These are phyloP conservation scores for Triops cancriformis DNA, from an alignment of 1,140 invertebrate species.

Conservation along the genomic window DNA sequence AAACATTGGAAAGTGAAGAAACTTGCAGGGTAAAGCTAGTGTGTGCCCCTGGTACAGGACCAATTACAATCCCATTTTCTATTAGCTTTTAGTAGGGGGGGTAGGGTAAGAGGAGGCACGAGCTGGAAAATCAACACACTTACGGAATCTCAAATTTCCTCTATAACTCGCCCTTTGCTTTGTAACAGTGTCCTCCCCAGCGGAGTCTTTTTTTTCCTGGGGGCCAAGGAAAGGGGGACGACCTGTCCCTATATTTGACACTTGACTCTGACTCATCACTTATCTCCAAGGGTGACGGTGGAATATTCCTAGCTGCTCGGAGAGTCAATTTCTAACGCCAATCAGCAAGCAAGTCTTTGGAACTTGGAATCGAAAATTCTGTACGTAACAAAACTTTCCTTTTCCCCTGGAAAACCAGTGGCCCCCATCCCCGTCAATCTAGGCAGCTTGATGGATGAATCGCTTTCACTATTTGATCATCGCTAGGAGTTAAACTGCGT, in stretches of 20 bases:
- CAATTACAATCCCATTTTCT: constrained; percentile 8
- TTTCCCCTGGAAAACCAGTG: neutral
- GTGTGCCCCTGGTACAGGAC: neutral
- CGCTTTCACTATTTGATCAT: neutral
- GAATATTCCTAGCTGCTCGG: neutral
- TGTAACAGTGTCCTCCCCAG: neutral
- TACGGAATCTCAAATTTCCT: constrained; percentile 7
- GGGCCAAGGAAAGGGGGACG: neutral
- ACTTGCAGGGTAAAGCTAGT: neutral
- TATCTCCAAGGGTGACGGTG: neutral
- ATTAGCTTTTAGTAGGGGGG: constrained; percentile 1
- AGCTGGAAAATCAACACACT: constrained; percentile 4
- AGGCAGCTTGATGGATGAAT: constrained; percentile 10
- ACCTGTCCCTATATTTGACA: constrained; percentile 1
- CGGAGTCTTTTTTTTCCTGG: neutral
- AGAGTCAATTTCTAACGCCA: neutral
- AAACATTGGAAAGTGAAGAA: neutral
- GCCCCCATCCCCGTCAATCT: neutral
- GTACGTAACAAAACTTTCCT: constrained; percentile 9
- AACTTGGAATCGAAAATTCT: neutral
- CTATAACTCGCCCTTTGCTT: constrained; percentile 6
- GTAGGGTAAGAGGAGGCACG: neutral
- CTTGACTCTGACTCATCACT: constrained; percentile 13
- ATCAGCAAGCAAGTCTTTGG: neutral
- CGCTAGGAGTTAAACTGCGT: neutral